Evolutionary conservation across 1,140 invertebrate genomes (phyloP), one percentile per base, ranked within the genome.

Genomic region (Kradibia gibbosae): DNA sequence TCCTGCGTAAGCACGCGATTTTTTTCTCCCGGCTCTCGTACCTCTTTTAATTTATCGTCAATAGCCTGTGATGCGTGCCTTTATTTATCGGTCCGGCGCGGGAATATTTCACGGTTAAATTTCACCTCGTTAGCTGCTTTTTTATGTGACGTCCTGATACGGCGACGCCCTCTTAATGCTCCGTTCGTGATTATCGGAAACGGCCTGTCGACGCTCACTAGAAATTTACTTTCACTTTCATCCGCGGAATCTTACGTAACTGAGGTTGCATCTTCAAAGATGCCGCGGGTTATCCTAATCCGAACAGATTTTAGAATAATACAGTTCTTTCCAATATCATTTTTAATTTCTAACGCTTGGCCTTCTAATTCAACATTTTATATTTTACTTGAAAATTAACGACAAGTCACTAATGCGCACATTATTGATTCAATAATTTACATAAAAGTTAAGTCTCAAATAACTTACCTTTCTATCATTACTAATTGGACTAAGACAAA

Each of bases 81-180:
- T 50, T 72, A 72, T 72, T 72, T 72, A 73, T 73, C 48, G 48
- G 1, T 7, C 17, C 48, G 13, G 25, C 17, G 17, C 20, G 17
- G 17, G 48, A 53, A 31, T 53, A 34, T 73, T 53, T 73, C 48
- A 73, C 31, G 71, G 55, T 53, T 73, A 34, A 55, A 73, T 73
- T 73, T 73, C 71, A 55, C 48, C 48, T 73, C 28, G 71, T 73
- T 73, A 55, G n/a, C 0, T 31, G 31, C 1, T 53, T 55, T 67
- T 73, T 73, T 53, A 36, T n/a, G 71, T 20, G 1, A 5, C 15
- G 15, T 11, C 11, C 17, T 0, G 31, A 0, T 4, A 13, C 1
- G 15, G 28, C 39, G 31, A 28, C 70, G 70, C 1, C 31, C 8
- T 42, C n/a, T 70, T 2, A 25, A n/a, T 13, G 3, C 5, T 67